Evolutionary conservation across 2,888 invertebrate species (phyloP).

Genomic region (Axea sp.): DNA sequence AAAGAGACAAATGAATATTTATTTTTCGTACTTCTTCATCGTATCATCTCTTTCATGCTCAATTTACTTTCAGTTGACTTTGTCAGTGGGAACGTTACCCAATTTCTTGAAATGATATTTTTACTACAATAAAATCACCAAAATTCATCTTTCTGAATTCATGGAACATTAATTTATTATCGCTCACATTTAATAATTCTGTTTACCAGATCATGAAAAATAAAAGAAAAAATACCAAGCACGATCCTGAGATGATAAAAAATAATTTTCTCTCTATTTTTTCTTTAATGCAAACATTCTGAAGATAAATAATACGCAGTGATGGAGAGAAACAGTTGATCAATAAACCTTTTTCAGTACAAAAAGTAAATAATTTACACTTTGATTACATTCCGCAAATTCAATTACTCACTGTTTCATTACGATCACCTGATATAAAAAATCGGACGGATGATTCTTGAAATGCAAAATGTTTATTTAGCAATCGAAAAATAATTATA

Average conservation of each 20-base stretch:
- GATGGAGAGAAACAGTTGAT: slow-evolving; percentile 10
- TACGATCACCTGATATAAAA: slow-evolving; percentile 2
- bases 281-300: no score
- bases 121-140: background rate
- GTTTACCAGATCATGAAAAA: no score
- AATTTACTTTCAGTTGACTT: slow-evolving; percentile 10
- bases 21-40: slow-evolving; percentile 22
- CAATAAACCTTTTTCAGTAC: slow-evolving; percentile 1
- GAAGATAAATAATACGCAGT: background rate
- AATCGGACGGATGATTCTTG: background rate
- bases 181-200: no score
- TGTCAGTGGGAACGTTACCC: slow-evolving; percentile 25
- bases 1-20: slow-evolving; percentile 21
- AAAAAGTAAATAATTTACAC: slow-evolving; percentile 20
- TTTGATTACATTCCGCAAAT: no score
- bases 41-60: slow-evolving; percentile 33
- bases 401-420: no score
- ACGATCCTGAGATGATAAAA: no score
- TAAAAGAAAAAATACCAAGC: no score
- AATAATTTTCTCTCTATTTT: no score
- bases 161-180: no score
- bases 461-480: no score
- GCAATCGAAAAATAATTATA: background rate
- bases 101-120: slow-evolving; percentile 17
- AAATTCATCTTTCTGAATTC: background rate